These are phyloP conservation scores for Odocoileus hemionus DNA, from an alignment of 2,113 vertebrate species.

Conservation along the genomic window DNA sequence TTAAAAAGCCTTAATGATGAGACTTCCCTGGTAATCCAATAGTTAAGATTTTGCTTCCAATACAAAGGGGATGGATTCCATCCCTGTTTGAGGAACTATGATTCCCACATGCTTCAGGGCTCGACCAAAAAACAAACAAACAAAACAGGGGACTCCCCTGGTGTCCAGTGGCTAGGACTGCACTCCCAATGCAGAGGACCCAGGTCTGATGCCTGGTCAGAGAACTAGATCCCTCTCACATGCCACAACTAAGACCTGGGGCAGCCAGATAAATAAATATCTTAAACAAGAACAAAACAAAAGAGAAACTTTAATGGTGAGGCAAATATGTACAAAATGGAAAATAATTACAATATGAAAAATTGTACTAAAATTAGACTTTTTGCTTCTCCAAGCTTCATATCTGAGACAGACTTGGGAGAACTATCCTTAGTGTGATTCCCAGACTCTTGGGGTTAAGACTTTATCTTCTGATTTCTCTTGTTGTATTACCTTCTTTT, in stretches of 20 bases:
- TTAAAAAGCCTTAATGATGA: neutral
- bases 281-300: neutral
- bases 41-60: neutral
- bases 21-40: neutral
- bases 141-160: neutral
- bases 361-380: neutral
- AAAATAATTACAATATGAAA: conserved; percentile 18
- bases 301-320: neutral
- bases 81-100: neutral
- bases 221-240: neutral
- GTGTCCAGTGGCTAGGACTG: neutral
- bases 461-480: neutral
- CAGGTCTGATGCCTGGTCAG: neutral
- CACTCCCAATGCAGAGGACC: neutral
- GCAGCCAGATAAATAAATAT: neutral
- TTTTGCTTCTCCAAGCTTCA: neutral
- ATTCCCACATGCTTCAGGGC: neutral
- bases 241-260: neutral
- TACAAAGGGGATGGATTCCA: neutral
- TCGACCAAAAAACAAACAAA: neutral
- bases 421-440: neutral
- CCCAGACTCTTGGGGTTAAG: neutral
- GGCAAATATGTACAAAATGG: neutral
- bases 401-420: neutral
- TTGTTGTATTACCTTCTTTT: neutral